Base-by-base conservation (phyloP, 35 echinoderm and acorn worm species). In the Chiridota heheva region DNA sequence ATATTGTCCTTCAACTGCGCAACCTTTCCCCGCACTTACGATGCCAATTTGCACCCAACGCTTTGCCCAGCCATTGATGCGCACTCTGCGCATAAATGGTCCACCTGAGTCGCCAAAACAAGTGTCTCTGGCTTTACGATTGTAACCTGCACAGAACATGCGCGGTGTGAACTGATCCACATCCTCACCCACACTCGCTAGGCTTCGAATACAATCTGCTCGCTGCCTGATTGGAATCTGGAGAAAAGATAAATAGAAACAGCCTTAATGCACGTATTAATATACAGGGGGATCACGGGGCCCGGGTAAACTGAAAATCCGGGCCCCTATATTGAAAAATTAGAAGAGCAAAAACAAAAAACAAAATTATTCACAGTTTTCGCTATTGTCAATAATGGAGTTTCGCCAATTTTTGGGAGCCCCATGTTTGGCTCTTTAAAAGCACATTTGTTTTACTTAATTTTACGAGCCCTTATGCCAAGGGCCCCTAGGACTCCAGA, bases 71-170 rank as follows among this genome's bases (percentile, higher is more conserved):
- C 84, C 58, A 33, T 68, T 13, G 25, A 45, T 20, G 17, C 62
- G 45, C 2, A 96, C 35, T 47, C 87, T 82, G 1, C 93, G 45
- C 88, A 97, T 91, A 46, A 97, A 70, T 5, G 93, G 93, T 48
- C 93, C 93, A 41, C 93, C 93, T 3, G 93, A 97, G 47, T 97
- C 93, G 16, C 93, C 88, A 64, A 88, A 91, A 80, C 93, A 97
- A 18, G 93, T 84, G 40, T 97, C 93, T 34, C 57, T 42, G 18
- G 38, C 76, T 42, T 88, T 88, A 17, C 84, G 76, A 4, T 82
- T 88, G 73, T 87, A 91, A 26, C 93, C 93, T 7, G 93, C 93
- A 38, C 93, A 97, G 53, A 97, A 97, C 87, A 97, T 88, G 59
- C 69, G 79, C 24, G 61, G 46, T 1, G 93, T 91, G 35, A 91